Percentiles rank a stretch among this genome's conserved stretches.
These are phyloP conservation scores for Mormyrus iriodes DNA, from an alignment of 2,113 vertebrate species.

Conservation along the genomic window DNA sequence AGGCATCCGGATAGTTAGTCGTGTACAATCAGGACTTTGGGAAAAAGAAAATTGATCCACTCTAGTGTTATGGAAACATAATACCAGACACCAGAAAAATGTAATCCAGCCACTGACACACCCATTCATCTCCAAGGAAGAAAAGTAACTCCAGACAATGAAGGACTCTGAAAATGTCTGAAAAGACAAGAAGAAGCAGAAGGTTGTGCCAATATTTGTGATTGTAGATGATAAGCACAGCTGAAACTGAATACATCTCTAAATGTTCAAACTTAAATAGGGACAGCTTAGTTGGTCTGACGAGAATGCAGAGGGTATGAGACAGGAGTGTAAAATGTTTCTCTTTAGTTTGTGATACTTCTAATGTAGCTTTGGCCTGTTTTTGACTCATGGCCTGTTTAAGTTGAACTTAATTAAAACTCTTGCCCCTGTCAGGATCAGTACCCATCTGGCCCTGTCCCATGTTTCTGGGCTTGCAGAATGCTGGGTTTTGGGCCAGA, in stretches of 20 bases:
- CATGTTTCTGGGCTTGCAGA: not conserved
- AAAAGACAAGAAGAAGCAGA: not conserved
- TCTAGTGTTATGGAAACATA: not conserved
- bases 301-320: not conserved
- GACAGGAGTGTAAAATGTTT: not conserved
- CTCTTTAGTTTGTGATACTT: not conserved
- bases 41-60: not conserved
- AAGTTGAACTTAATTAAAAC: not conserved
- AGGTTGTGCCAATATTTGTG: not conserved
- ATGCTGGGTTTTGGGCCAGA: not conserved
- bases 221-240: not conserved
- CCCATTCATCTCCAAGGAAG: not conserved
- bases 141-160: not conserved
- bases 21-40: not conserved
- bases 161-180: not conserved
- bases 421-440: not conserved
- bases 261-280: not conserved
- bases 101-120: not conserved
- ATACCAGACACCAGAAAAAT: not conserved
- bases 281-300: not conserved
- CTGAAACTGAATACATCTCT: not conserved
- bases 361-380: not conserved
- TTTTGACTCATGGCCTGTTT: not conserved
- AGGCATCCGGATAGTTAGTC: not conserved
- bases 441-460: not conserved